Evolutionary conservation across 2,113 vertebrate genomes (phyloP).

Genomic region (Cyprinodon brontotheroides): DNA sequence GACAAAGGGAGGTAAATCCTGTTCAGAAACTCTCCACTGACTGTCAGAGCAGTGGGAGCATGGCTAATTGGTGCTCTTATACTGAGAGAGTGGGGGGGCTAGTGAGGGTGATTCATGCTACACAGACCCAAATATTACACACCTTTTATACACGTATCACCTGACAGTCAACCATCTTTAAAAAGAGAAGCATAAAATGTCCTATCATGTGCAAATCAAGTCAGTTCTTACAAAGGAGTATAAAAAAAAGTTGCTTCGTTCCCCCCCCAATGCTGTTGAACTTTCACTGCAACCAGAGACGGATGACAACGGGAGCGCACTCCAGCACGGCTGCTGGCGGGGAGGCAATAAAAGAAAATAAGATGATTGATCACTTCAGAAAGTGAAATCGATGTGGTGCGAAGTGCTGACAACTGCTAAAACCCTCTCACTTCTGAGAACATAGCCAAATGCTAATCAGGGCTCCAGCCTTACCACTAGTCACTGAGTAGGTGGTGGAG

Average conservation of each 20-base stretch:
- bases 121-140: background rate
- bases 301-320: slow-evolving; percentile 39
- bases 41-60: background rate
- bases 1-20: slow-evolving; percentile 12
- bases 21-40: slow-evolving; percentile 13
- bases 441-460: slow-evolving; percentile 61
- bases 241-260: slow-evolving; percentile 15
- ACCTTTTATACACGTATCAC: too few relatives aligned
- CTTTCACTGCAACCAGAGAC: slow-evolving; percentile 36
- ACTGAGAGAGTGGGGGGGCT: background rate
- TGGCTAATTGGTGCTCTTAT: slow-evolving; percentile 2
- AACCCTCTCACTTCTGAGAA: slow-evolving; percentile 47
- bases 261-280: slow-evolving; percentile 10
- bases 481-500: background rate
- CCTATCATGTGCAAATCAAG: background rate
- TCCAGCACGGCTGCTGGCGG: slow-evolving; percentile 51
- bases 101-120: background rate
- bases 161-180: too few relatives aligned
- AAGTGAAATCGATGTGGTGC: slow-evolving; percentile 59
- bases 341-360: slow-evolving; percentile 42
- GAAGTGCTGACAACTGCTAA: slow-evolving; percentile 74
- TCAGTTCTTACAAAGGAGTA: too few relatives aligned
- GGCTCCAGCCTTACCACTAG: slow-evolving; percentile 44
- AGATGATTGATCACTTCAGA: slow-evolving; percentile 73
- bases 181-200: background rate